Evolutionary conservation across 92 coral and sea anemone species (phyloP), one percentile per base, ranked within the genome.

Genomic region (Phenganax subtilis): DNA sequence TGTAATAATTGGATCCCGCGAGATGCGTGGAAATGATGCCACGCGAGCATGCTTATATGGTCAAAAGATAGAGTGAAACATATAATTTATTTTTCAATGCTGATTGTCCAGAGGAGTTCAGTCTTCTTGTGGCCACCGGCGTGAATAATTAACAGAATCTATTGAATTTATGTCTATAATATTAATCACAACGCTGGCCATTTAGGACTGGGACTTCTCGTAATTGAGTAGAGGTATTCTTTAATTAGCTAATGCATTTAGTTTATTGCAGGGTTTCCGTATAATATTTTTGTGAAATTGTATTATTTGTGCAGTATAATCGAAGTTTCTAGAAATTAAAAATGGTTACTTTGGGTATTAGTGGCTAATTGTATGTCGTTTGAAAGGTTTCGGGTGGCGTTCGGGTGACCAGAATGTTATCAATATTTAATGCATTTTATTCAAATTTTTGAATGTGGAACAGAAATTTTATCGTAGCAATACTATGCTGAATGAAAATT

Each of bases 81-180:
- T 54, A 20, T 11, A 10, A 16, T 63, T 52, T 72, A 52, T 65
- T 77, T 79, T 37, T 51, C 74, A 79, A 15, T 79, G 12, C 59
- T 79, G 73, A 63, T 52, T 79, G 75, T 17, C 56, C 69, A 1
- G 47, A 37, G 47, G 47, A 37, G 47, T 37, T 8, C 37, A 51
- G 83, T 63, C 83, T 79, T 12, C 74, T 79, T 79, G 74, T 79
- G 83, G 74, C 62, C 72, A 65, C 67, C 63, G 29, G 52, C 65
- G 74, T 79, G 51, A 79, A 79, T 79, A 63, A 61, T 76, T 79
- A 52, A 79, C 69, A 1, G 55, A 44, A 31, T 17, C 53, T 75
- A 61, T 75, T 76, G 64, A 44, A 58, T 74, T 54, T 74, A 16
- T 76, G 57, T 75, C 30, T 57, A 30, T 12, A 14, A 14, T 64